Percentiles rank a stretch among this genome's conserved stretches.
These are phyloP conservation scores for Oscheius sp. DNA, from an alignment of 2,888 invertebrate species.

Conservation along the genomic window DNA sequence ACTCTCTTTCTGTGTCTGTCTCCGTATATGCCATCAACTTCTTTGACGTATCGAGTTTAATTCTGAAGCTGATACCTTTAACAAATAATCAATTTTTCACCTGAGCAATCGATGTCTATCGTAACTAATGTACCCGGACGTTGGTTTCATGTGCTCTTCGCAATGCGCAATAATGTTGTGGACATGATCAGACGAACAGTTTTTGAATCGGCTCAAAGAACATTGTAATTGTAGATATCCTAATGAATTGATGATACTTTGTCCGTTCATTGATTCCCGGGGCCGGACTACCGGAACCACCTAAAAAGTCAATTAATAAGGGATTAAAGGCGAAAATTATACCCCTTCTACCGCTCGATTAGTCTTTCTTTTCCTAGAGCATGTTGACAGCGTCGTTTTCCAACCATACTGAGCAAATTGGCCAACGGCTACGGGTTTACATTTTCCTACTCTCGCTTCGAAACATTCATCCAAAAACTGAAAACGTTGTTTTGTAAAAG, in stretches of 20 bases:
- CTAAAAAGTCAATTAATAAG: conserved; percentile 22
- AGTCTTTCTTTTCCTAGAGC: conserved; percentile 23
- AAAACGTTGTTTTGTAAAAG: conserved; percentile 30
- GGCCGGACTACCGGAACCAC: conserved; percentile 16
- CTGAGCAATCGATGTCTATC: conserved; percentile 54
- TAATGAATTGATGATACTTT: conserved; percentile 46
- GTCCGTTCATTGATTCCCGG: conserved; percentile 25
- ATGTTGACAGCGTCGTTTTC: conserved; percentile 41
- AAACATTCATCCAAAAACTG: conserved; percentile 56
- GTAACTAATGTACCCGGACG: conserved; percentile 45
- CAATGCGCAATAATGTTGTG: conserved; percentile 54
- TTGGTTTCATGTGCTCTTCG: conserved; percentile 56
- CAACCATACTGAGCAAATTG: conserved; percentile 47
- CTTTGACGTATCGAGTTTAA: conserved; percentile 59
- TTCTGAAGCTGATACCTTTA: conserved; percentile 40
- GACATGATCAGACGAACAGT: conserved; percentile 59
- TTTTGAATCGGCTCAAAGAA: conserved; percentile 50
- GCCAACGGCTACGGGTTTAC: conserved; percentile 46
- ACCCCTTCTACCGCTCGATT: conserved; percentile 26
- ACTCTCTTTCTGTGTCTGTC: conserved; percentile 59
- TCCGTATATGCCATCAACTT: conserved; percentile 52
- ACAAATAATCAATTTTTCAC: conserved; percentile 11
- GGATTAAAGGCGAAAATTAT: not conserved
- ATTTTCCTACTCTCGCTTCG: conserved; percentile 51
- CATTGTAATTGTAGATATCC: conserved; percentile 59